Conservation (phyloP, 2,888 invertebrate genomes). For the Tortricodes alternella region DNA sequence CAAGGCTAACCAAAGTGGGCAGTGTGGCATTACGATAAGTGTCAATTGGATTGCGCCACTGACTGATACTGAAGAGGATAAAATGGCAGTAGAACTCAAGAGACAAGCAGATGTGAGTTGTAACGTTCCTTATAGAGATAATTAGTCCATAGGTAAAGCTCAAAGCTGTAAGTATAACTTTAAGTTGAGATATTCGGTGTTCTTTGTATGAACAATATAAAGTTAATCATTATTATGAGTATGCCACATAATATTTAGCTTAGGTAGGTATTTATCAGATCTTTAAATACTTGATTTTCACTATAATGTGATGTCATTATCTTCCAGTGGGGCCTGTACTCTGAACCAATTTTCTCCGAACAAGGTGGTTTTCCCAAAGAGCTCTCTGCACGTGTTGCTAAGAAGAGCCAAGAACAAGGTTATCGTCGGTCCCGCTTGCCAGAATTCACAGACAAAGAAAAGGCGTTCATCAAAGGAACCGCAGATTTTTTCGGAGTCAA, state of each 20-base stretch:
- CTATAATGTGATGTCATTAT: not conserved
- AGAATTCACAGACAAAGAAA: constrained; percentile 51
- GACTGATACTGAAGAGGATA: constrained; percentile 19
- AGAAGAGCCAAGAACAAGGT: constrained; percentile 55
- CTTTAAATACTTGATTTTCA: no score
- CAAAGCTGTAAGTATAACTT: no score
- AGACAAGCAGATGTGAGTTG: constrained; percentile 2
- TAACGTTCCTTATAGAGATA: not conserved
- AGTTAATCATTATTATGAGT: no score
- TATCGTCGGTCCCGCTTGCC: constrained; percentile 54
- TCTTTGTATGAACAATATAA: no score
- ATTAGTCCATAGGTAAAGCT: not conserved
- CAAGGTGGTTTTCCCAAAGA: constrained; percentile 59
- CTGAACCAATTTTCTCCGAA: constrained; percentile 48
- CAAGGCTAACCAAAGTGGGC: constrained; percentile 9
- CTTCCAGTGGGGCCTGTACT: constrained; percentile 41
- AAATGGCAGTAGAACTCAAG: constrained; percentile 7
- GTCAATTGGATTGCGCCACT: not conserved
- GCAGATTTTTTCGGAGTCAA: constrained; percentile 25
- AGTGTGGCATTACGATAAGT: constrained; percentile 10
- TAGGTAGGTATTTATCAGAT: no score
- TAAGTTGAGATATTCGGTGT: no score
- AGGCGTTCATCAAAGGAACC: constrained; percentile 19
- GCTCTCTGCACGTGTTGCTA: constrained; percentile 51
- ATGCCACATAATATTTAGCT: no score